Evolutionary conservation across 2,113 vertebrate genomes (phyloP).

Genomic region (Toxotes jaculatrix): DNA sequence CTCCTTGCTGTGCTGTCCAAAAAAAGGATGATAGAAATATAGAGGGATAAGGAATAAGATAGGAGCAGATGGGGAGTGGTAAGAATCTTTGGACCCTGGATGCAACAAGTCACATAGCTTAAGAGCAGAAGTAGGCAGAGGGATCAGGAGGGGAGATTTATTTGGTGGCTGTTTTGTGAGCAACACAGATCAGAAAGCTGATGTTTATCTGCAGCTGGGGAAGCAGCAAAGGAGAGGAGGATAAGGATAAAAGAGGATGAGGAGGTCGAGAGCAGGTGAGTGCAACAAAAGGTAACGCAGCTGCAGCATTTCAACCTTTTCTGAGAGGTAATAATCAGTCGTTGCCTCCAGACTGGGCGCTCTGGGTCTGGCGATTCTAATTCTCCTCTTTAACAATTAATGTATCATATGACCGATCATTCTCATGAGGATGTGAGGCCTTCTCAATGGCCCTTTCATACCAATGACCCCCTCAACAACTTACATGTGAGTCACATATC

Average conservation of each 20-base stretch:
- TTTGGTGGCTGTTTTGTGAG: conserved; percentile 34
- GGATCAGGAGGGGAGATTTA: conserved; percentile 39
- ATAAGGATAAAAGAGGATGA: conserved; percentile 24
- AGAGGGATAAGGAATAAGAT: conserved; percentile 15
- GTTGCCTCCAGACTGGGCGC: background rate
- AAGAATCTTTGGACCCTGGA: conserved; percentile 15
- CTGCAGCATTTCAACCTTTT: conserved; percentile 10
- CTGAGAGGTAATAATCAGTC: background rate
- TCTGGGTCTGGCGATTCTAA: conserved; percentile 6
- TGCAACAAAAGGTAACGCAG: conserved; percentile 6
- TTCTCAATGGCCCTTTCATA: conserved; percentile 44
- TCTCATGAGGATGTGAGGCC: conserved; percentile 24
- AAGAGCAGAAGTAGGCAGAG: conserved; percentile 1
- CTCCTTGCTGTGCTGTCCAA: conserved; percentile 21
- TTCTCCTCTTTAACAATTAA: conserved; percentile 23
- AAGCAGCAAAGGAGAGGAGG: conserved; percentile 9
- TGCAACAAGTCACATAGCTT: conserved; percentile 44
- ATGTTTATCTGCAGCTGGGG: conserved; percentile 40
- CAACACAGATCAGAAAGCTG: conserved; percentile 28
- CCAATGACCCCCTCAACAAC: background rate
- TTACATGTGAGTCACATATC: conserved; percentile 43
- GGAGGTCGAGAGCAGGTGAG: conserved; percentile 14
- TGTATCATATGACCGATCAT: conserved; percentile 43
- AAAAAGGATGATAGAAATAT: conserved; percentile 31
- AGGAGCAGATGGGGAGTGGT: background rate